Evolutionary conservation across 2,888 invertebrate genomes (phyloP).

Genomic region (Bembecia ichneumoniformis): DNA sequence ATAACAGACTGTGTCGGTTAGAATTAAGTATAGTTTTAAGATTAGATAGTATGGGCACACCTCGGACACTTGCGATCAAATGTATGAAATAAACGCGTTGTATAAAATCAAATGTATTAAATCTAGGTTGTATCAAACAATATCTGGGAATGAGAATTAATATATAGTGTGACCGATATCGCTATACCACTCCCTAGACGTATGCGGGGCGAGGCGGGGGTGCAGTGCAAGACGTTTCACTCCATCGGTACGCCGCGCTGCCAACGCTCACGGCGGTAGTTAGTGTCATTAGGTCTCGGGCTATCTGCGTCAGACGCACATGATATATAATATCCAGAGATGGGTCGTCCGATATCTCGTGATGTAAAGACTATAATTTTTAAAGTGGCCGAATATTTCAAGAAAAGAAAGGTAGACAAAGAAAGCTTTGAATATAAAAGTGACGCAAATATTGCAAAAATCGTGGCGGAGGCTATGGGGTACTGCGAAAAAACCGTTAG

Average conservation of each 20-base stretch:
- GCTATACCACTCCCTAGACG: neutral
- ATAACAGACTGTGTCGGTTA: too few species aligned
- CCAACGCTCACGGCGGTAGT: neutral
- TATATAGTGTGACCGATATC: neutral
- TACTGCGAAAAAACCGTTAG: slow-evolving; percentile 5
- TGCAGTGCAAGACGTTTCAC: neutral
- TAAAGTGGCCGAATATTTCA: too few species aligned
- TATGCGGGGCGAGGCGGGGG: neutral
- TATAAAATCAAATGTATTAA: too few species aligned
- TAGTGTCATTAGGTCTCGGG: neutral
- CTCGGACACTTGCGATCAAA: too few species aligned
- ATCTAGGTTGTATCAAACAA: too few species aligned
- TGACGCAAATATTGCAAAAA: slow-evolving; percentile 8
- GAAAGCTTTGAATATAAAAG: slow-evolving; percentile 9
- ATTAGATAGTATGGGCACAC: too few species aligned
- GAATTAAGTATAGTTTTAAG: too few species aligned
- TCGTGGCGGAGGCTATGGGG: slow-evolving; percentile 6
- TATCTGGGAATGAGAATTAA: too few species aligned
- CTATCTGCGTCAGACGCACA: slow-evolving; percentile 2
- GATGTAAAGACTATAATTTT: slow-evolving; percentile 6
- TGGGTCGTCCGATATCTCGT: slow-evolving; percentile 9
- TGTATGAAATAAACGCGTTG: too few species aligned
- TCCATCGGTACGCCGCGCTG: neutral
- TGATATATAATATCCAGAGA: slow-evolving; percentile 6
- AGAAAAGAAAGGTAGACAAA: slow-evolving; percentile 4